These are phyloP conservation scores for Meandrusa payeni DNA, from an alignment of 2,888 invertebrate species.

Conservation along the genomic window DNA sequence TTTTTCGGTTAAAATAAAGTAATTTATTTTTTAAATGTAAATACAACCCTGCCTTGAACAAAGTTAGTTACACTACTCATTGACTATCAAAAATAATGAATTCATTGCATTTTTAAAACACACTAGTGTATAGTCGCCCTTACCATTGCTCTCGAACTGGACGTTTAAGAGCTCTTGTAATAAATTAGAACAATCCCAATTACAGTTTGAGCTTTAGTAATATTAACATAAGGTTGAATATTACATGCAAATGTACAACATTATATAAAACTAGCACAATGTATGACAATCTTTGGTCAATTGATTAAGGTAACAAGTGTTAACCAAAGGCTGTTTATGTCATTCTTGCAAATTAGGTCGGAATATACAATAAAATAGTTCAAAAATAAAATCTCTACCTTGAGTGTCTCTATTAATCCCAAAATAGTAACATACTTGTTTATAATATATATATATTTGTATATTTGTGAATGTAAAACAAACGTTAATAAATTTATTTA, in stretches of 20 bases:
- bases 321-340: neutral
- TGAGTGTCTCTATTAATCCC: too few relatives aligned
- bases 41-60: too few relatives aligned
- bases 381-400: too few relatives aligned
- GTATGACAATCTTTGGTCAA: slow-evolving; percentile 8
- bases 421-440: too few relatives aligned
- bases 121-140: slow-evolving; percentile 4
- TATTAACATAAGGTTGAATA: slow-evolving; percentile 18
- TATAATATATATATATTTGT: too few relatives aligned
- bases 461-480: too few relatives aligned
- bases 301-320: slow-evolving; percentile 11
- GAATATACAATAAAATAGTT: too few relatives aligned
- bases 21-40: too few relatives aligned
- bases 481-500: too few relatives aligned
- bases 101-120: neutral
- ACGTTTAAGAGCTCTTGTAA: slow-evolving; percentile 6
- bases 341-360: neutral
- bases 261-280: slow-evolving; percentile 12
- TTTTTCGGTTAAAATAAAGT: too few relatives aligned
- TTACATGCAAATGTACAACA: neutral
- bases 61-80: too few relatives aligned
- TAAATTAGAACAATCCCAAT: neutral
- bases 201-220: neutral
- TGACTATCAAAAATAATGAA: too few relatives aligned
- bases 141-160: slow-evolving; percentile 3